These are phyloP conservation scores for Chelon auratus DNA, from an alignment of 2,797 vertebrate genomes.

Conservation along the genomic window DNA sequence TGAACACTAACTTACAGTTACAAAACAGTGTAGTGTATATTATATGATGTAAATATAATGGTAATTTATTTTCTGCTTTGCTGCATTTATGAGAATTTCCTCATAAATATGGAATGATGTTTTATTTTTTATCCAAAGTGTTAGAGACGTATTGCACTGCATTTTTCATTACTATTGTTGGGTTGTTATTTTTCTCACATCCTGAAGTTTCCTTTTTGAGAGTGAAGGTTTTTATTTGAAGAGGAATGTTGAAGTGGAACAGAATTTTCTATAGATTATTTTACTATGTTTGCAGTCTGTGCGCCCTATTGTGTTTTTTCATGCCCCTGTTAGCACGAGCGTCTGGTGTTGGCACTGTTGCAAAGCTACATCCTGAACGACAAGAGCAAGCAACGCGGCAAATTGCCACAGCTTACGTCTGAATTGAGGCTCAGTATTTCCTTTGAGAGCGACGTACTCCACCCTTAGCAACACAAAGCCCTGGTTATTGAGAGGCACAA, in stretches of 20 bases:
- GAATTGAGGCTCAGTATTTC: slow-evolving; percentile 60
- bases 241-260: slow-evolving; percentile 43
- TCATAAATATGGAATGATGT: slow-evolving; percentile 70
- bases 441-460: slow-evolving; percentile 50
- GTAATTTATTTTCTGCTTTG: slow-evolving; percentile 80
- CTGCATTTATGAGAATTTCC: slow-evolving; percentile 71
- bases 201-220: slow-evolving; percentile 53
- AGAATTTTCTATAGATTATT: slow-evolving; percentile 64
- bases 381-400: slow-evolving; percentile 36
- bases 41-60: slow-evolving; percentile 77
- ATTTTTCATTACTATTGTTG: slow-evolving; percentile 61
- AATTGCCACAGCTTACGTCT: slow-evolving; percentile 47
- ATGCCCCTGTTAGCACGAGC: slow-evolving; percentile 52
- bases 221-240: slow-evolving; percentile 59
- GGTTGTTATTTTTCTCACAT: slow-evolving; percentile 46
- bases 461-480: slow-evolving; percentile 62
- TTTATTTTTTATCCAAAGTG: slow-evolving; percentile 75
- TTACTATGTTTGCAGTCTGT: slow-evolving; percentile 72
- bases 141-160: slow-evolving; percentile 75
- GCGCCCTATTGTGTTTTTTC: slow-evolving; percentile 68
- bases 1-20: slow-evolving; percentile 56
- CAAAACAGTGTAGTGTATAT: slow-evolving; percentile 65
- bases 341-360: slow-evolving; percentile 47
- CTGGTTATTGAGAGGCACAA: slow-evolving; percentile 59
- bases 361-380: slow-evolving; percentile 66